Evolutionary conservation across 2,888 invertebrate species (phyloP), one percentile per base, ranked within the genome.

Genomic region (Rotaria macrura): DNA sequence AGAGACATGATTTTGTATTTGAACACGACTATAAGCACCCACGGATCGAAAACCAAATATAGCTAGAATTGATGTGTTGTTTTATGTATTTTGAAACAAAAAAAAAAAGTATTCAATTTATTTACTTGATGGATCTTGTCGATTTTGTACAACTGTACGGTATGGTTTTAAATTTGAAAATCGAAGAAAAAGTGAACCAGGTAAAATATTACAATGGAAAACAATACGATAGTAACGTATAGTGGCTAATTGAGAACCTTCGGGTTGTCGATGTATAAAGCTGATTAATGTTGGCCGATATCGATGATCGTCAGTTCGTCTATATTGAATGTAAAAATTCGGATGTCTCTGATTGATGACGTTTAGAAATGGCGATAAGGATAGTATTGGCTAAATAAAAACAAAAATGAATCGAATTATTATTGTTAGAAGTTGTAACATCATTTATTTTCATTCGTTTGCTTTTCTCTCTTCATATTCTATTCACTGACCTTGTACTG

Each of bases 191-290:
- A 79, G 40, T 43, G 79, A 79, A 9, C 79, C 79, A 79, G 79
- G 79, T n/a, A 79, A 12, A 79, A 79, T 79, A 43, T 79, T 79
- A 43, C 79, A 79, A 43, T 79, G 79, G 20, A 79, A 79, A 43
- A 79, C 79, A 79, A 79, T 79, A 43, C 79, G 79, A 43, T 79
- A 79, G n/a, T 79, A 79, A 43, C 79, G 79, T 43, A 43, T 43
- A 10, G n/a, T 79, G 10, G 79, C 43, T 43, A 79, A 79, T 25
- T 79, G 43, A 6, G 79, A n/a, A 79, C 79, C 79, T 1, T 43
- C n/a, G 2, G 79, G 79, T n/a, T 79, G 79, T 79, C n/a, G 40
- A 43, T 79, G 25, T n/a, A 79, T 2, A 79, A 79, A 79, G n/a
- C 79, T 79, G 14, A 79, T 25, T 25, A 79, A 43, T 25, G 79